Base-by-base conservation (phyloP, 2,797 vertebrate species). In the Meda fulgida region DNA sequence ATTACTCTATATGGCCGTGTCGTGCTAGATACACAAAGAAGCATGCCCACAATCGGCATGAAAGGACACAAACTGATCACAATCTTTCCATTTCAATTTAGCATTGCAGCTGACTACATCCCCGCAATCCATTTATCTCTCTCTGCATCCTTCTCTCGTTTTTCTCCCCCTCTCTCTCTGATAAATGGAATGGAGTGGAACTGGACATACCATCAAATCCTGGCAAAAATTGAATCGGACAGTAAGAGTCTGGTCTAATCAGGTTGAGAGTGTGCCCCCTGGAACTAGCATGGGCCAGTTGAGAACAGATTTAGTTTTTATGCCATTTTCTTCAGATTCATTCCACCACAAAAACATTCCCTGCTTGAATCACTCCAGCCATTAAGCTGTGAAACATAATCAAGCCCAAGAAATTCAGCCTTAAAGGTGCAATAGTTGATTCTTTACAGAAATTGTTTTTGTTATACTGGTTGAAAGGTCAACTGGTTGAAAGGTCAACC, bases 71-170 rank as follows among this genome's bases (percentile, higher is more conserved):
- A 5, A 80, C 78, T 58, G 85, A 89, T 71, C 83, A 87, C 82
- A 89, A 91, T 89, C 89, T 43, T 84, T 79, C 58, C 66, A 58
- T 86, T 86, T 86, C 81, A 86, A 55, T 86, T 86, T 86, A 86
- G 65, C 48, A 60, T 51, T 77, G 40, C 85, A 69, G 63, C 34
- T 51, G 67, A 85, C 53, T 69, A 23, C 8, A 10, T 51, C 51
- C 36, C 63, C 3, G 0, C 26, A 70, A 71, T 38, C 36, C 87
- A 88, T 88, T 92, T 90, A 89, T 91, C 85, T 88, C 31, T 70
- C 83, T 80, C 71, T 86, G 77, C 34, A 80, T 65, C n/a, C 80
- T 36, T 51, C 31, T 73, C 43, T 55, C 69, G 14, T 80, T 78
- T 72, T 38, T 80, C 76, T 65, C 31, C 29, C 67, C 69, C 26